These are phyloP conservation scores for Limnephilus auricula DNA, from an alignment of 2,888 invertebrate species.

Conservation along the genomic window DNA sequence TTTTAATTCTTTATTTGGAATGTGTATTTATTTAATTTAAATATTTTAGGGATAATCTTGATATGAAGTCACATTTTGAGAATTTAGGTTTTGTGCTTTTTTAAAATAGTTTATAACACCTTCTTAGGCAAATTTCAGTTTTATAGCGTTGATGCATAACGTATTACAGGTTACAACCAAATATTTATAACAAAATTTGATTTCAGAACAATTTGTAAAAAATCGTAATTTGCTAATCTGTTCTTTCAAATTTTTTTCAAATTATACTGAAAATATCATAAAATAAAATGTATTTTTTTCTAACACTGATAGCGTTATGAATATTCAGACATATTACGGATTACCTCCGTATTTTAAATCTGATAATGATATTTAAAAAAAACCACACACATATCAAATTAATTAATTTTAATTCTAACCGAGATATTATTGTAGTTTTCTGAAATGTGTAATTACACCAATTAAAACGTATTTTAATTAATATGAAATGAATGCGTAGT, in stretches of 20 bases:
- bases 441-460: neutral
- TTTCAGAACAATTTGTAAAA: neutral
- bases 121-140: too few relatives aligned
- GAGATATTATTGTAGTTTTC: neutral
- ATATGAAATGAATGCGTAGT: too few relatives aligned
- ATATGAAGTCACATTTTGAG: too few relatives aligned
- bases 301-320: neutral
- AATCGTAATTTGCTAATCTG: neutral
- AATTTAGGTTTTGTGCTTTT: too few relatives aligned
- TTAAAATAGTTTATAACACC: too few relatives aligned
- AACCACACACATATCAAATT: neutral
- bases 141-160: too few relatives aligned
- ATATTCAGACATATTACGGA: neutral
- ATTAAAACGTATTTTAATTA: neutral
- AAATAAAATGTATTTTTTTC: neutral
- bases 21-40: too few relatives aligned
- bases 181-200: too few relatives aligned
- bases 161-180: too few relatives aligned
- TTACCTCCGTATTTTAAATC: neutral
- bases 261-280: neutral
- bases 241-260: neutral
- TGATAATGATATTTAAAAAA: neutral
- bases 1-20: too few relatives aligned
- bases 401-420: neutral
- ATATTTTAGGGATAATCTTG: too few relatives aligned